Conservation (phyloP, 2,888 invertebrate species). For the Hofmannophila pseudospretella region DNA sequence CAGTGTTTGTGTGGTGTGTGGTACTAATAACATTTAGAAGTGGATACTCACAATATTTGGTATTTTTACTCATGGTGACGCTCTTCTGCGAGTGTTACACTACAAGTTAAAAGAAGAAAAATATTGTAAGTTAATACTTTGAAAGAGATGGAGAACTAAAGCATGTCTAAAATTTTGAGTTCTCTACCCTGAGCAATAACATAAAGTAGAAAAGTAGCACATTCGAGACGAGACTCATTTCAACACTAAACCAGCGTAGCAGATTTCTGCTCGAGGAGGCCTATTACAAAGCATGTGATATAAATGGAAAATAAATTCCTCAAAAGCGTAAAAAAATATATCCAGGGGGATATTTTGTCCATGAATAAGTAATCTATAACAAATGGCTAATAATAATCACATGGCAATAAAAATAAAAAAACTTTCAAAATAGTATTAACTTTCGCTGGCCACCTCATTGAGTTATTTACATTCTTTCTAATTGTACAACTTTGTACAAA, state of each 20-base stretch:
- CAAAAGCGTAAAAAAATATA: too few relatives aligned
- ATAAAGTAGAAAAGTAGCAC: too few relatives aligned
- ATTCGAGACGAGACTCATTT: too few relatives aligned
- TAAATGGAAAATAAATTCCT: too few relatives aligned
- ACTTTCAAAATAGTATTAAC: neutral
- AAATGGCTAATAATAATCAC: too few relatives aligned
- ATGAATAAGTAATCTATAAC: too few relatives aligned
- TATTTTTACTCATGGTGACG: conserved; percentile 37
- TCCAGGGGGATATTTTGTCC: too few relatives aligned
- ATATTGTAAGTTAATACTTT: conserved; percentile 21
- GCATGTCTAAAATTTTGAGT: neutral
- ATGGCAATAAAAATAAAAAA: too few relatives aligned
- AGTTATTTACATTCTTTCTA: conserved; percentile 16
- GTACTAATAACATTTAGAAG: conserved; percentile 11
- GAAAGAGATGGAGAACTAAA: conserved; percentile 26
- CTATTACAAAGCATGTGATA: too few relatives aligned
- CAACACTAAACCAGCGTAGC: too few relatives aligned
- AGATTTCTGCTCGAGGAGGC: too few relatives aligned
- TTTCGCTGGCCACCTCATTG: conserved; percentile 26
- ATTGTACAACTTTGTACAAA: conserved; percentile 64
- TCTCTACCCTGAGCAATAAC: too few relatives aligned
- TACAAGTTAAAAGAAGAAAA: conserved; percentile 51
- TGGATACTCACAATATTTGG: conserved; percentile 57
- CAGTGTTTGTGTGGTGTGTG: conserved; percentile 18
- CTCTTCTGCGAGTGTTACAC: conserved; percentile 48